Percentiles rank a stretch among this genome's conserved stretches.
phyloP scores from a whole-genome alignment of 2,888 invertebrate genomes.

The Eristalinus aeneus region DNA sequence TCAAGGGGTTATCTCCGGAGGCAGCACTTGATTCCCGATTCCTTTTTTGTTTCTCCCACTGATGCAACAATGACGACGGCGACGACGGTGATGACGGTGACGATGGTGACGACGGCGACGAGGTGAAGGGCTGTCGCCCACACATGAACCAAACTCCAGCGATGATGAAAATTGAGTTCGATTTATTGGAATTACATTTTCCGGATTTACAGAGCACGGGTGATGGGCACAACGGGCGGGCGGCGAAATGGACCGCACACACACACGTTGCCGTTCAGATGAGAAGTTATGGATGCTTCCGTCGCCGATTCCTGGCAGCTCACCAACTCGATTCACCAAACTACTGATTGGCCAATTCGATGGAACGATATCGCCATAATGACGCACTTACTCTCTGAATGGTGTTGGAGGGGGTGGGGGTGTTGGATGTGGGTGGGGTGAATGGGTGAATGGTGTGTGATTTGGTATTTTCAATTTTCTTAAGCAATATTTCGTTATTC shows the following conservation, averaged over 20 bases:
- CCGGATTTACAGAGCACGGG: conserved; percentile 26
- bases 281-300: neutral
- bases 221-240: neutral
- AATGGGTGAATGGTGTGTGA: conserved; percentile 6
- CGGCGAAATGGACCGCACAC: neutral
- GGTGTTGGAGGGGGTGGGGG: neutral
- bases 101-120: neutral
- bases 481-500: conserved; percentile 65
- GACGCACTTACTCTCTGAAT: conserved; percentile 2
- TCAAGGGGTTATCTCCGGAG: conserved; percentile 38
- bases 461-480: conserved; percentile 59
- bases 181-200: conserved; percentile 60
- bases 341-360: conserved; percentile 62
- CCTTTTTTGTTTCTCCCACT: conserved; percentile 18
- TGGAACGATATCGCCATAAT: conserved; percentile 50
- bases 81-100: neutral
- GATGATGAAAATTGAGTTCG: conserved; percentile 68
- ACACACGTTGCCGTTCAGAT: neutral
- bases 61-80: conserved; percentile 49
- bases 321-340: conserved; percentile 1
- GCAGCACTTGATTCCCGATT: neutral
- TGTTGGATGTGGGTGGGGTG: conserved; percentile 2
- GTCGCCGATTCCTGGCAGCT: neutral
- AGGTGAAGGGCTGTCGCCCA: neutral
- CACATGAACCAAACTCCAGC: conserved; percentile 19